Percentiles rank a stretch among this genome's conserved stretches.
Conservation (phyloP, 2,888 invertebrate genomes). For the Ecliptopera silaceata region DNA sequence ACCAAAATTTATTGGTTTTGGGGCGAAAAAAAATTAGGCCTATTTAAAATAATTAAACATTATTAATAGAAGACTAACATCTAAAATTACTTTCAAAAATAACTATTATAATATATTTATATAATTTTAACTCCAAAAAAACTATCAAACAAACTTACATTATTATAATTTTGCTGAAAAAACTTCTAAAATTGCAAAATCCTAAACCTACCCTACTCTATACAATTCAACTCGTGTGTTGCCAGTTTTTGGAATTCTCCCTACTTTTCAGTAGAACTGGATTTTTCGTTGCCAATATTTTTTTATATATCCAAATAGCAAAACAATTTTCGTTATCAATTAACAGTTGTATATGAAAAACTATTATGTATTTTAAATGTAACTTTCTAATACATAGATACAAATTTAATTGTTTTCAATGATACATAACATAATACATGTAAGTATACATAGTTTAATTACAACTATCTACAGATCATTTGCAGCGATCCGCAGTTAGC, state of each 20-base stretch:
- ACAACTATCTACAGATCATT: too few species aligned
- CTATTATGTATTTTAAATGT: constrained; percentile 14
- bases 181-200: constrained; percentile 12
- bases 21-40: constrained; percentile 26
- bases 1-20: constrained; percentile 26
- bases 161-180: constrained; percentile 6
- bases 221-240: neutral
- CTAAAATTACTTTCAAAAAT: constrained; percentile 15
- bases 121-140: constrained; percentile 25
- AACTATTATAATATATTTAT: constrained; percentile 24
- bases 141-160: constrained; percentile 19
- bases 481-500: too few species aligned
- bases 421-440: too few species aligned
- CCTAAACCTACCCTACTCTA: neutral
- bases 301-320: constrained; percentile 9
- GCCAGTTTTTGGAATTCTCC: constrained; percentile 10
- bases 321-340: constrained; percentile 12
- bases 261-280: constrained; percentile 8
- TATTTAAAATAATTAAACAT: constrained; percentile 13
- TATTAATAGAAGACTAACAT: constrained; percentile 16
- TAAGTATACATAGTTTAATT: too few species aligned
- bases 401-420: neutral
- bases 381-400: neutral
- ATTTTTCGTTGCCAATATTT: constrained; percentile 14
- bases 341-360: constrained; percentile 30